Base-by-base conservation (phyloP, 1,140 invertebrate species). In the Caenorhabditis latens region DNA sequence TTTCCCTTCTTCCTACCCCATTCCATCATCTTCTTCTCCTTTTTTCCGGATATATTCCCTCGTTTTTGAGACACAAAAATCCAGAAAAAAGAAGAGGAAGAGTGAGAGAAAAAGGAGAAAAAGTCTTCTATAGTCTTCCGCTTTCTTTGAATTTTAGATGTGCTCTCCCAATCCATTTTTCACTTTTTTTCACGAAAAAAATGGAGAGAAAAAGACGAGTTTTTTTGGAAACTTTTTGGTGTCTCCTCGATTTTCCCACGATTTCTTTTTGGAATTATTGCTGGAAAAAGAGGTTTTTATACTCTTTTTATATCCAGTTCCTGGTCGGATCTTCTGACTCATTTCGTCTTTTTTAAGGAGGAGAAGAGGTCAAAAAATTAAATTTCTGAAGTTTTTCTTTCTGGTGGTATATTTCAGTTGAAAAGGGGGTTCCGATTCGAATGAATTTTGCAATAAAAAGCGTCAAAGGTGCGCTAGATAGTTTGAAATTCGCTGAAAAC, bases 111-210 rank as follows among this genome's bases (percentile, higher is more conserved):
- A n/a, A 65, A 65, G 61, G 40, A 65, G n/a, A 71, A 48, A 46
- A 21, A 46, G 43, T 13, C 65, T 43, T 46, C 65, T 71, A 48
- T 71, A 71, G 65, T 71, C 65, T 71, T 71, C 65, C 65, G 65
- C 24, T 71, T 71, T 71, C 65, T 71, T 71, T 71, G 65, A 71
- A 71, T 71, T 71, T 71, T 71, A 71, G 65, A 71, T 71, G n/a
- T 42, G 11, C 61, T 24, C 24, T 40, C 32, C 32, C 32, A 32
- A 32, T 65, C 40, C 16, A 32, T 16, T 65, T 42, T 21, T 71
- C 65, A 8, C 16, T 9, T 46, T 71, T 46, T 71, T n/a, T 32
- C 16, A 1, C 43, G 14, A n/a, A 53, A 53, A n/a, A 53, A 53
- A 50, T 16, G 50, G 9, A 32, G 32, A 2, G 32, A 32, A 32